Base-by-base conservation (phyloP, 1,140 invertebrate species). In the Sarcophaga peregrina region DNA sequence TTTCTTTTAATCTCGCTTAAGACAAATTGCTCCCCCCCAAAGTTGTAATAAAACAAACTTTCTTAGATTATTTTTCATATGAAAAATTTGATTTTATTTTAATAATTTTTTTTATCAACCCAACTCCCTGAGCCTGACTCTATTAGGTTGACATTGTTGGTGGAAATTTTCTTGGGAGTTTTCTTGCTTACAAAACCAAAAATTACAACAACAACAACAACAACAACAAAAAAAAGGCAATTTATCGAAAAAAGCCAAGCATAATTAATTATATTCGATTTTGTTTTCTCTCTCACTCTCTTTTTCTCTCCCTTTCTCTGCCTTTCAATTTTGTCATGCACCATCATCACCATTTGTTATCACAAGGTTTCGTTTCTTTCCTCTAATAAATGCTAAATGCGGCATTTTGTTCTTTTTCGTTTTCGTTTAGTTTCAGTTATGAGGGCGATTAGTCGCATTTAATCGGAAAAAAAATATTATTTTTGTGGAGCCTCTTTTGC, bases 221-320 rank as follows among this genome's bases (percentile, higher is more conserved):
- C 11, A 68, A 68, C n/a, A 9, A 68, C 10, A 20, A 68, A n/a
- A 68, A 68, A 17, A 20, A n/a, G 25, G 4, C 1, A 37, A 37
- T 2, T 37, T 37, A 37, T 37, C 25, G 25, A 37, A 37, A 37
- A 37, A 37, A 37, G 4, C 25, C 25, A 37, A 37, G 25, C 62
- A 68, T 20, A 68, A 68, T 68, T 68, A 68, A 68, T 68, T 68
- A 68, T 68, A 68, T 68, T 68, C 62, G n/a, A 68, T 68, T 62
- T 62, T 62, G 13, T n/a, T 58, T 15, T 58, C n/a, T 58, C 58
- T 17, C 58, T 13, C n/a, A 58, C 52, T 11, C 48, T 11, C 48
- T 50, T 50, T 11, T 50, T 8, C 6, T 50, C 7, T 50, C 13
- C 5, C 13, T 52, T 5, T 10, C 50, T 52, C 62, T 20, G 3